phyloP scores from a whole-genome alignment of 2,888 invertebrate species.

The Polydesmus complanatus region DNA sequence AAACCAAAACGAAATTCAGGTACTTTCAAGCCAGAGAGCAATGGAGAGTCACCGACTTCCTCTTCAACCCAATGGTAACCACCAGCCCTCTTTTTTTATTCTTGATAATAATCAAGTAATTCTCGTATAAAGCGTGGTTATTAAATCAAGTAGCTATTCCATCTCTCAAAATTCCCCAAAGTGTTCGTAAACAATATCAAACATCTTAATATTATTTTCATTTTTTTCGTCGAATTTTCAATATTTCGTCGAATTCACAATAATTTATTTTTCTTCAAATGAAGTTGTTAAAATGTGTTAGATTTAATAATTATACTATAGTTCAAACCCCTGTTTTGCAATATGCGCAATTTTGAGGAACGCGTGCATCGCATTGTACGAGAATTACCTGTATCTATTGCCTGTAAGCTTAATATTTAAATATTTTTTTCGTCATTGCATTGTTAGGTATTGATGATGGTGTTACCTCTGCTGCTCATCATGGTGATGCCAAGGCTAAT shows the following conservation, averaged over 20 bases:
- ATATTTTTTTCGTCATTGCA: conserved; percentile 22
- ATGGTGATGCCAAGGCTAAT: conserved; percentile 91
- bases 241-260: too few relatives aligned
- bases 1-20: conserved; percentile 60
- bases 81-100: not conserved
- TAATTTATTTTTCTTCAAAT: too few relatives aligned
- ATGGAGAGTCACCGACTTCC: conserved; percentile 89
- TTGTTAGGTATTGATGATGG: conserved; percentile 78
- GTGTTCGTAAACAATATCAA: too few relatives aligned
- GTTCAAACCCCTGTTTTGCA: too few relatives aligned
- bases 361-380: too few relatives aligned
- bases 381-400: too few relatives aligned
- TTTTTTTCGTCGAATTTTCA: too few relatives aligned
- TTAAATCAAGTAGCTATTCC: not conserved
- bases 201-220: too few relatives aligned
- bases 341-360: too few relatives aligned
- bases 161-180: too few relatives aligned
- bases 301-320: too few relatives aligned
- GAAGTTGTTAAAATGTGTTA: too few relatives aligned
- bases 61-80: conserved; percentile 83
- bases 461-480: conserved; percentile 74
- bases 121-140: not conserved
- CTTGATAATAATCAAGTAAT: not conserved
- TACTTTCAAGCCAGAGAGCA: conserved; percentile 92
- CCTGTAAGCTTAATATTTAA: not conserved